A percentile compares a stretch with the other conserved stretches of the same genome.
These are phyloP conservation scores for Tetrax tetrax DNA, from an alignment of 2,113 vertebrate genomes.

Conservation along the genomic window DNA sequence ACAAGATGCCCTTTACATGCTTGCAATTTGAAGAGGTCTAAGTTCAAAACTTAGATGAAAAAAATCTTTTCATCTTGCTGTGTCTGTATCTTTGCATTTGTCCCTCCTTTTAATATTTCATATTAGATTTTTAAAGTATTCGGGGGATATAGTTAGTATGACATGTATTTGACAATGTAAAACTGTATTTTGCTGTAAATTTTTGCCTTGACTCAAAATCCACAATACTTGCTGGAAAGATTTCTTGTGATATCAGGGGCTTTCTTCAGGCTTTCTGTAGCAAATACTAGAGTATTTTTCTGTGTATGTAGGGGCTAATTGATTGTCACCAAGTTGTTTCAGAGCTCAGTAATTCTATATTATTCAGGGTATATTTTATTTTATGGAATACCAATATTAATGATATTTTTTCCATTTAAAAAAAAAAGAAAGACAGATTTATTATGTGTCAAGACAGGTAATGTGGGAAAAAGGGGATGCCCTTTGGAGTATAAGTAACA, in stretches of 20 bases:
- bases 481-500: not conserved
- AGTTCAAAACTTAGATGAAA: not conserved
- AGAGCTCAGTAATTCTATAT: not conserved
- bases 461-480: not conserved
- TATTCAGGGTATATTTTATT: not conserved
- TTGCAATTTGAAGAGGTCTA: not conserved
- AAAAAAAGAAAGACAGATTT: not conserved
- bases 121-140: not conserved
- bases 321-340: not conserved
- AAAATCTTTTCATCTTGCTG: not conserved
- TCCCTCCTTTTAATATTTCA: not conserved
- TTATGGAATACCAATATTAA: not conserved
- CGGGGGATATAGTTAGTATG: rapidly evolving
- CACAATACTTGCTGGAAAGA: not conserved
- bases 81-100: not conserved
- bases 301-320: rapidly evolving
- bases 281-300: not conserved
- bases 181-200: not conserved
- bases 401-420: not conserved
- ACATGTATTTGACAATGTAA: not conserved
- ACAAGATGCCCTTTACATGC: not conserved
- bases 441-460: not conserved
- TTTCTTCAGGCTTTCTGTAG: not conserved
- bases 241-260: not conserved
- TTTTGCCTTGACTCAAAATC: not conserved